Conservation (phyloP, 2,113 vertebrate genomes). For the Nibea coibor region DNA sequence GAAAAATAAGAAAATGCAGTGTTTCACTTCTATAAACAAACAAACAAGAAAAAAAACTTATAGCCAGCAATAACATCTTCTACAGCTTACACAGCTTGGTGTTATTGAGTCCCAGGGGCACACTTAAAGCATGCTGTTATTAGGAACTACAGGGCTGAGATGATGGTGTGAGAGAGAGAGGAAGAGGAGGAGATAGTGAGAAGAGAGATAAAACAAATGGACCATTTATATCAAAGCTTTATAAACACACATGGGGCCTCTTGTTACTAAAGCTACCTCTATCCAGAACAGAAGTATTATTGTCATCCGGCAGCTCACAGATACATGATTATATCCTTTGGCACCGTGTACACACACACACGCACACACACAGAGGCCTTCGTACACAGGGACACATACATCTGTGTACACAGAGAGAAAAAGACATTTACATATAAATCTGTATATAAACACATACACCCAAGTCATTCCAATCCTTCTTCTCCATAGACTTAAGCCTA, state of each 20-base stretch:
- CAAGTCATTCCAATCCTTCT: constrained; percentile 31
- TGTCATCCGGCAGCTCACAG: constrained; percentile 36
- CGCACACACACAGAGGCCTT: neutral
- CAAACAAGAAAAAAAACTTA: constrained; percentile 63
- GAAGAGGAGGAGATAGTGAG: constrained; percentile 32
- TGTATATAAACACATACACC: constrained; percentile 31
- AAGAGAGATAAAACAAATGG: constrained; percentile 68
- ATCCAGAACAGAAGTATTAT: constrained; percentile 34
- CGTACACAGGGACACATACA: constrained; percentile 7
- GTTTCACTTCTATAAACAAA: constrained; percentile 73
- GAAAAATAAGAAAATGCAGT: constrained; percentile 66
- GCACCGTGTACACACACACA: neutral
- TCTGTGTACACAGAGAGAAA: constrained; percentile 22
- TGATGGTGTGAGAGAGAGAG: constrained; percentile 25
- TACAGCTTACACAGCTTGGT: constrained; percentile 61
- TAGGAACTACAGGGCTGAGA: constrained; percentile 62
- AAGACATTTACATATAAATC: constrained; percentile 38
- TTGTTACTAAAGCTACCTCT: constrained; percentile 49
- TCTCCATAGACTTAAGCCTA: constrained; percentile 35
- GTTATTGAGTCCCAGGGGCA: constrained; percentile 76
- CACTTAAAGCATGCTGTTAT: constrained; percentile 70
- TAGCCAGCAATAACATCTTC: constrained; percentile 66
- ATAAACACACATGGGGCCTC: constrained; percentile 60
- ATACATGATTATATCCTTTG: constrained; percentile 44
- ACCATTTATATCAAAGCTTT: constrained; percentile 73